Percentiles rank a stretch among this genome's conserved stretches.
phyloP scores from a whole-genome alignment of 2,888 invertebrate species.

The Trichopoda pennipes region DNA sequence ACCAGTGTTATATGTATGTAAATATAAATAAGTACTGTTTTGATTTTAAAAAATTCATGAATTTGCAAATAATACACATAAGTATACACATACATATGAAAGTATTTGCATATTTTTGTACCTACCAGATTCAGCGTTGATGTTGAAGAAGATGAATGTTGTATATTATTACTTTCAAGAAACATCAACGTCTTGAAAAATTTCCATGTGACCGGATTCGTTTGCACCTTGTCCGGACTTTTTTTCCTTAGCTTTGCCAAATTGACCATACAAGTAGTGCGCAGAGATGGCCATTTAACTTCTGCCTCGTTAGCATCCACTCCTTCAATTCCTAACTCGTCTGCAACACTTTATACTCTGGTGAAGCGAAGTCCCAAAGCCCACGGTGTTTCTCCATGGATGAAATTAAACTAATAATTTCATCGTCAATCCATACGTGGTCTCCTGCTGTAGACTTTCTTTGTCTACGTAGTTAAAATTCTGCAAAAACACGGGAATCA shows the following conservation, averaged over 20 bases:
- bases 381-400: neutral
- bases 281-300: conserved; percentile 10
- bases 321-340: conserved; percentile 9
- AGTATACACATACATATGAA: neutral
- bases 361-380: conserved; percentile 8
- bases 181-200: conserved; percentile 9
- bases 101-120: too few relatives aligned
- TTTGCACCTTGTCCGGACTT: neutral
- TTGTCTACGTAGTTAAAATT: neutral
- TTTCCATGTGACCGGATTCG: neutral
- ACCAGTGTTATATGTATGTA: neutral
- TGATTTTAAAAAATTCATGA: neutral
- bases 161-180: neutral
- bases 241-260: conserved; percentile 1
- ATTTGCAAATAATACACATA: neutral
- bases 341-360: neutral
- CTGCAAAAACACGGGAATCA: neutral
- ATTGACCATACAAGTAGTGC: conserved; percentile 15
- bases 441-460: conserved; percentile 9
- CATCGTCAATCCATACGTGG: neutral
- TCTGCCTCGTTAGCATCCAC: conserved; percentile 7
- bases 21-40: neutral
- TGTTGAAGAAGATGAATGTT: conserved; percentile 2
- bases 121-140: neutral
- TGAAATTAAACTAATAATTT: neutral